Conservation (phyloP, 2,888 invertebrate species). For the Phlogophora meticulosa region DNA sequence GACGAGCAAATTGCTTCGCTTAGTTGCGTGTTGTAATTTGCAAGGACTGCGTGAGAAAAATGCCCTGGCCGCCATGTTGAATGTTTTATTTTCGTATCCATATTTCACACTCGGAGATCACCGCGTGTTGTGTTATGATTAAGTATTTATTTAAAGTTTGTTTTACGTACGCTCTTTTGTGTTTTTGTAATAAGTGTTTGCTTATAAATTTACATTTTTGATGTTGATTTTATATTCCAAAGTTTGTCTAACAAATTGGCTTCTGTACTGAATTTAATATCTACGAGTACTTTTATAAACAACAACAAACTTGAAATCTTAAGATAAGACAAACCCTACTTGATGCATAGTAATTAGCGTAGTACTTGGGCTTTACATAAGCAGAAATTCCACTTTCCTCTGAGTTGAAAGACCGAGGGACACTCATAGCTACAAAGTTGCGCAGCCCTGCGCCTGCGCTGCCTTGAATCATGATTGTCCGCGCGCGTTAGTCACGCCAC, state of each 20-base stretch:
- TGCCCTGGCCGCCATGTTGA: conserved; percentile 73
- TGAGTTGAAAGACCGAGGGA: conserved; percentile 70
- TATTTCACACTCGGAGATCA: conserved; percentile 73
- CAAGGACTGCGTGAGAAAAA: conserved; percentile 83
- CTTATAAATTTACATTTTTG: neutral
- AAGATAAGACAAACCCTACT: conserved; percentile 11
- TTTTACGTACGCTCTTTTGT: conserved; percentile 34
- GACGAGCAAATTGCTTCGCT: conserved; percentile 78
- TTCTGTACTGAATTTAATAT: conserved; percentile 16
- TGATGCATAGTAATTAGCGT: conserved; percentile 30
- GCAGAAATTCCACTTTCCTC: conserved; percentile 50
- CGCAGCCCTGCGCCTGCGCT: conserved; percentile 62
- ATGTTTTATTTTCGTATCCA: conserved; percentile 79
- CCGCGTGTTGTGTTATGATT: conserved; percentile 57
- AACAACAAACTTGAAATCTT: conserved; percentile 12
- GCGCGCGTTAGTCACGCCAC: conserved; percentile 81
- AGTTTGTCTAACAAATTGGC: neutral
- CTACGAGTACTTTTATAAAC: conserved; percentile 17
- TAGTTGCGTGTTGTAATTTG: conserved; percentile 75
- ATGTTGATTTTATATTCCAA: conserved; percentile 18
- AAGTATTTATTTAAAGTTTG: conserved; percentile 42
- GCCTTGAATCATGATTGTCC: conserved; percentile 81
- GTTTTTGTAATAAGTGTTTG: conserved; percentile 10
- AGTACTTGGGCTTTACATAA: conserved; percentile 24
- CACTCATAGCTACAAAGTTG: conserved; percentile 46